Evolutionary conservation across 2,888 invertebrate species (phyloP), one percentile per base, ranked within the genome.

Genomic region (Papilio gigon): DNA sequence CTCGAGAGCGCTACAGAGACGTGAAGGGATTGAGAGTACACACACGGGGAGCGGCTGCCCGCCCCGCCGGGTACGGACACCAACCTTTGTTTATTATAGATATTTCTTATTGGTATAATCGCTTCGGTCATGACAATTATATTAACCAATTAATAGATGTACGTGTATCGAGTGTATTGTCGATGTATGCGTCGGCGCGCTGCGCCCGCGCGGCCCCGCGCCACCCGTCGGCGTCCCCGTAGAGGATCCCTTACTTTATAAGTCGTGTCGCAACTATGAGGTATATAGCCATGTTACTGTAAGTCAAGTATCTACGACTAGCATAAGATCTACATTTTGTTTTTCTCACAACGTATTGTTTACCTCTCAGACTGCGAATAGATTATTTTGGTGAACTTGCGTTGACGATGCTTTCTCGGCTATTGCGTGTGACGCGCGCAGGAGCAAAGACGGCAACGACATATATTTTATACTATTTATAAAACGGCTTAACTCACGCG

Each of bases 91-190:
- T 27, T 17, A n/a, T 30, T 17, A 47, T 58, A 22, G 47, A 64
- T 64, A 59, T 37, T 37, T 35, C 27, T 61, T 68, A 63, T 44
- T 64, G 37, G 37, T 59, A 47, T 64, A 35, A 37, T 68, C 47
- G 27, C 37, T 64, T 64, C 59, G 47, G 65, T 68, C 64, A 65
- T 68, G 68, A 68, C 68, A 70, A 62, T 20, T 65, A 37, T 67
- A 63, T 62, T 58, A 37, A 53, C 37, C 33, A 30, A 67, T 27
- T 30, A 40, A 42, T 69, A 65, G 59, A 47, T 61, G 33, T 62
- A 65, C 25, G 44, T 65, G 27, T 62, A 61, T 63, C 35, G 35
- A 56, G 27, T 60, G 17, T 47, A 42, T 58, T 67, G 9, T 68
- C 22, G 58, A 59, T 64, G 68, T 68, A 47, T 42, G 8, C 20